phyloP scores from a whole-genome alignment of 2,113 vertebrate species.

The Bagarius yarrelli region DNA sequence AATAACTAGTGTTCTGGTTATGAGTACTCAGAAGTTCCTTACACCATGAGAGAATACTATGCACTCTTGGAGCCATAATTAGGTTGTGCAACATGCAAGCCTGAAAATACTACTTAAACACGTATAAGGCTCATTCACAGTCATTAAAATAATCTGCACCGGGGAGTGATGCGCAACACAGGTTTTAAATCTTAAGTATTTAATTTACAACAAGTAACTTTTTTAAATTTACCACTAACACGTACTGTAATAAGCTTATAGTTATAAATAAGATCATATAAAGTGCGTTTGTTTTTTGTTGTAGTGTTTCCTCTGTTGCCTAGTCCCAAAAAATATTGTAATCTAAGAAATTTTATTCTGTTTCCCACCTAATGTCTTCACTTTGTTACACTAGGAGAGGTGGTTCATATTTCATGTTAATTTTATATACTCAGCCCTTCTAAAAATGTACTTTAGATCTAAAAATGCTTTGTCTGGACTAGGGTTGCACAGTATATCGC shows the following conservation, averaged over 20 bases:
- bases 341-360: background rate
- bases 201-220: background rate
- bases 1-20: background rate
- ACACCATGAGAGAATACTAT: background rate
- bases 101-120: background rate
- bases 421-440: too few relatives aligned
- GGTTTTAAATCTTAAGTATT: background rate
- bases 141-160: background rate
- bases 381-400: background rate
- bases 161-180: background rate
- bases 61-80: background rate
- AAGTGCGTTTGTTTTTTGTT: background rate
- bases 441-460: too few relatives aligned
- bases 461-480: too few relatives aligned
- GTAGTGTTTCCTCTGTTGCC: background rate
- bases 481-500: too few relatives aligned
- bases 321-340: background rate
- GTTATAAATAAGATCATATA: background rate
- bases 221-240: background rate
- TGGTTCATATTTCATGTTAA: too few relatives aligned
- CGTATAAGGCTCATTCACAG: background rate
- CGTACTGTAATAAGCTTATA: background rate
- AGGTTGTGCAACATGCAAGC: background rate
- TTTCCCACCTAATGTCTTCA: background rate
- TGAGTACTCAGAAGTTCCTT: background rate